Base-by-base conservation (phyloP, 2,113 vertebrate genomes). In the Fulica atra region DNA sequence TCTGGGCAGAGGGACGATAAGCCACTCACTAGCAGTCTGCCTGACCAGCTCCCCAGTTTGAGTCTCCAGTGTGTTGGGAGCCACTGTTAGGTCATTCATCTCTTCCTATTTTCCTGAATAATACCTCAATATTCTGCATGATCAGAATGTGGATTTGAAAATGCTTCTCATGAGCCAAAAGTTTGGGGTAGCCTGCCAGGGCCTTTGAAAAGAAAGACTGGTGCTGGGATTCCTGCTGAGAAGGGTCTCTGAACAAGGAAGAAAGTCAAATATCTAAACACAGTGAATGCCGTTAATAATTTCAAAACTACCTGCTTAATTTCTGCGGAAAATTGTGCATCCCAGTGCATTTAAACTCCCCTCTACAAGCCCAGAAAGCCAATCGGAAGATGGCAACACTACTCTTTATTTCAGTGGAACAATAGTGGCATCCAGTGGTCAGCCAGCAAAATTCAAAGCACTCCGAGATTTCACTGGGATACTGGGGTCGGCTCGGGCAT, bases 391-490 rank as follows among this genome's bases (percentile, higher is more conserved):
- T 15, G 28, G 17, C 7, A 63, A 10, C 1, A 0, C 19, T 46
- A 7, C 17, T 10, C 13, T 48, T 40, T 14, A 36, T 77, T 96
- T 96, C 53, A 50, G 88, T 92, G 92, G 94, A 96, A 94, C 95
- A 95, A 95, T 9, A 97, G 96, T 95, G 97, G 92, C 97, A 96
- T 83, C 97, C 94, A 96, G 96, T 92, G 97, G 96, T 76, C 96
- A 95, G 23, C 59, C 60, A 61, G 85, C 35, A 82, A 92, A 82
- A 94, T n/a, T 74, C 46, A 59, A 78, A 86, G 51, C 28, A 24
- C 17, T 78, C 28, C 17, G 7, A 13, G 11, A 9, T 59, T 80
- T 91, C 64, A 16, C 29, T 33, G 28, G 12, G 48, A 16, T 46
- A 7, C 29, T 16, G 31, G 12, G 5, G 4, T 73, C 48, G 36